phyloP scores from a whole-genome alignment of 2,888 invertebrate genomes.

The Pasiphila rectangulata region DNA sequence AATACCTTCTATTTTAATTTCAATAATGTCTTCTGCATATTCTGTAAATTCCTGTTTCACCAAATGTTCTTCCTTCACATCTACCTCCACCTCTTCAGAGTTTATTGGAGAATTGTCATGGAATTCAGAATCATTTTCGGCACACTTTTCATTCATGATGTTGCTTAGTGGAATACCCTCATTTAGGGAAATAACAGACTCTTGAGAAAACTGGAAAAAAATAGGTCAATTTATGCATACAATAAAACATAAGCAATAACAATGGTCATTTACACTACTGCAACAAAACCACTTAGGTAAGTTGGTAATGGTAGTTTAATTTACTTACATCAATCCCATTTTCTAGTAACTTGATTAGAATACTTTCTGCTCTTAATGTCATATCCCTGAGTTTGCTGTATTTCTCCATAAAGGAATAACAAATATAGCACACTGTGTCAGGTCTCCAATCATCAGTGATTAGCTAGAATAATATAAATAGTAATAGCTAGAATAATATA shows the following conservation, averaged over 20 bases:
- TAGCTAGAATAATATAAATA: constrained; percentile 13
- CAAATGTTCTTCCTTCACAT: constrained; percentile 18
- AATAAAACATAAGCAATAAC: too few species aligned
- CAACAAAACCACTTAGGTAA: too few species aligned
- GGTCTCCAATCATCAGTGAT: constrained; percentile 12
- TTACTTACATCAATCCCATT: constrained; percentile 15
- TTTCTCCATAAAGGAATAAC: constrained; percentile 10
- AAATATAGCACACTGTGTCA: constrained; percentile 14
- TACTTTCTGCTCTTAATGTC: constrained; percentile 19
- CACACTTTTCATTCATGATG: neutral
- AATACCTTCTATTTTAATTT: constrained; percentile 15
- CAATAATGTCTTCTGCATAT: constrained; percentile 9
- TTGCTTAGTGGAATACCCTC: constrained; percentile 10
- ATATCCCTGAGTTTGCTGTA: constrained; percentile 11
- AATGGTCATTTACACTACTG: too few species aligned
- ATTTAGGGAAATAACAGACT: constrained; percentile 11
- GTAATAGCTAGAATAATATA: too few species aligned
- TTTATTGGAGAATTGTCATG: constrained; percentile 3
- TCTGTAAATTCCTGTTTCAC: constrained; percentile 16
- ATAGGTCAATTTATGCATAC: too few species aligned
- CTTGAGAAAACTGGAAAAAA: constrained; percentile 18
- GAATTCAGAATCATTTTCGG: constrained; percentile 1
- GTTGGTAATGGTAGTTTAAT: neutral
- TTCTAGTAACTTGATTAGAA: constrained; percentile 13
- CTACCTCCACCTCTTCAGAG: neutral